Base-by-base conservation (phyloP, 2,113 vertebrate species). In the Indicator maculatus region DNA sequence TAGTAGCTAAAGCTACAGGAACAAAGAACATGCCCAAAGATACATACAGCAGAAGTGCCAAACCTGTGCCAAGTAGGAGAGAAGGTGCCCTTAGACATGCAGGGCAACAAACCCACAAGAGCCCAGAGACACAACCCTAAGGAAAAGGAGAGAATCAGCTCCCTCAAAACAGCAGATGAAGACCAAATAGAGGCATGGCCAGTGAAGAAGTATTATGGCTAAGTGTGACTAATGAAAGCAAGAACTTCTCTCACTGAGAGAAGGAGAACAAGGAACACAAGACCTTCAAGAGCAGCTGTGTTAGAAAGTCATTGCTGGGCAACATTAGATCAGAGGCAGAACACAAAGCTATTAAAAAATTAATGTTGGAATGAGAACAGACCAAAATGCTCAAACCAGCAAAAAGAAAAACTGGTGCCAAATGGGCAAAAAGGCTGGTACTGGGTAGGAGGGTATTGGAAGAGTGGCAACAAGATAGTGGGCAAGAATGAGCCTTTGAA, bases 61-160 rank as follows among this genome's bases (percentile, higher is more conserved):
- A 89, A n/a, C 5, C 11, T 61, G 44, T 82, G 89, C 87, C 86
- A 94, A 96, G 28, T 67, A 50, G 52, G 79, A 88, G 71, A 89
- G 82, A 91, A 93, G 56, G 76, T 86, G 72, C 52, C 65, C 67
- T 71, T 26, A 91, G 18, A 85, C 28, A 61, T 66, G 19, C 38
- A 86, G 36, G 30, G 26, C 66, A 93, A 60, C 56, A 85, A 85
- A 77, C 16, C 4, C n/a, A 67, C 18, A 38, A 47, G 59, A 71
- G n/a, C 59, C 41, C 27, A 59, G 41, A 76, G 18, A 59, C 8
- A 53, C 0, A 73, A 36, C 18, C 21, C 36, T 56, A 59, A 64
- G 8, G n/a, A 58, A 39, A 44, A 83, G 11, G 10, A 8, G 28
- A 79, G 41, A 93, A 44, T 3, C 26, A 44, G 60, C 16, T 71